Percentiles rank a stretch among this genome's conserved stretches.
These are phyloP conservation scores for Furcifer pardalis DNA, from an alignment of 2,797 vertebrate genomes.

Conservation along the genomic window DNA sequence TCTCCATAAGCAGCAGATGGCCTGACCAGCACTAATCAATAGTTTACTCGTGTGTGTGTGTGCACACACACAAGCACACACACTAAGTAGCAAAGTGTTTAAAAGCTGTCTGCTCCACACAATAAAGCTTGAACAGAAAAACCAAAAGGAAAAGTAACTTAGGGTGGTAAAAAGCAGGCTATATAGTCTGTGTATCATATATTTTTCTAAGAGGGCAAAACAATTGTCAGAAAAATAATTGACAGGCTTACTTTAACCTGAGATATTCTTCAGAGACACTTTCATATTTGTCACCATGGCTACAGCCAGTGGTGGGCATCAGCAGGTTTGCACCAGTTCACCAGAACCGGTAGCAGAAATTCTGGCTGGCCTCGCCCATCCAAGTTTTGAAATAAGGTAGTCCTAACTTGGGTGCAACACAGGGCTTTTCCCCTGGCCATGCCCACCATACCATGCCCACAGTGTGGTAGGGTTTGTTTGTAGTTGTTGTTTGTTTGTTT, in stretches of 20 bases:
- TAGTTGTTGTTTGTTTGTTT: too few relatives aligned
- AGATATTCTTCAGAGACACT: background rate
- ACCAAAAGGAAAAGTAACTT: background rate
- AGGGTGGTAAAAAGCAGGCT: background rate
- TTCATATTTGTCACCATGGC: background rate
- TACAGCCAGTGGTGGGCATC: too few relatives aligned
- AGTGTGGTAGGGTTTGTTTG: too few relatives aligned
- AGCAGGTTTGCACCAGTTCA: too few relatives aligned
- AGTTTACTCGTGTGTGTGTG: background rate
- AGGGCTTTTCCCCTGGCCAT: too few relatives aligned
- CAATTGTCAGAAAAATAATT: background rate
- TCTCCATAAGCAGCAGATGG: constrained; percentile 24
- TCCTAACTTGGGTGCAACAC: too few relatives aligned
- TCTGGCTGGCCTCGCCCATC: too few relatives aligned
- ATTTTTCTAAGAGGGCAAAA: background rate
- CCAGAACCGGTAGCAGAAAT: too few relatives aligned
- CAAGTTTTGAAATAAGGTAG: too few relatives aligned
- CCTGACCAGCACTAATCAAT: constrained; percentile 31
- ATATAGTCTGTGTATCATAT: background rate
- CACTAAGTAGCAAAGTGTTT: background rate
- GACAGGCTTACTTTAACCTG: background rate
- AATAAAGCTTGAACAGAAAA: background rate
- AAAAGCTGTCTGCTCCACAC: background rate
- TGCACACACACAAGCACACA: background rate
- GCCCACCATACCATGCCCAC: too few relatives aligned